phyloP scores from a whole-genome alignment of 1,140 invertebrate species.

The Conus betulinus region DNA sequence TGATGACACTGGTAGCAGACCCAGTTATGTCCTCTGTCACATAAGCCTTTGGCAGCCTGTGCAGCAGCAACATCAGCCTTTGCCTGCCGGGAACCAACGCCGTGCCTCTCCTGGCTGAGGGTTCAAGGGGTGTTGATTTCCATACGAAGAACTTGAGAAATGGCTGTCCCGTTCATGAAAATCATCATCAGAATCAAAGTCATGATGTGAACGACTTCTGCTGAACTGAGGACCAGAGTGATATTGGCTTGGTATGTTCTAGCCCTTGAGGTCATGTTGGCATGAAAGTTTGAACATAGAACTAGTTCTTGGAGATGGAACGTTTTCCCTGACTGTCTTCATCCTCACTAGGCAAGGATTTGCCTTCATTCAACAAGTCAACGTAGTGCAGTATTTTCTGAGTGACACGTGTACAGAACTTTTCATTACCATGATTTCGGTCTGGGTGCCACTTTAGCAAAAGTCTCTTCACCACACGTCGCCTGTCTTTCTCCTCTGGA shows the following conservation, averaged over 20 bases:
- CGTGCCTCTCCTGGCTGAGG: conserved; percentile 46
- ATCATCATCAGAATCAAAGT: not conserved
- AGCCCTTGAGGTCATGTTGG: conserved; percentile 17
- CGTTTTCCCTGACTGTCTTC: conserved; percentile 22
- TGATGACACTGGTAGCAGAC: conserved; percentile 62
- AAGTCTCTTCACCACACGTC: conserved; percentile 64
- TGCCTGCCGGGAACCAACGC: conserved; percentile 58
- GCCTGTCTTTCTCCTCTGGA: conserved; percentile 55
- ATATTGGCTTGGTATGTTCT: not conserved
- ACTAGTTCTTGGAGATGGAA: not conserved
- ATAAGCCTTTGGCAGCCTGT: conserved; percentile 13
- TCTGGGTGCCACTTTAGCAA: conserved; percentile 73
- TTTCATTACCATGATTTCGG: conserved; percentile 66
- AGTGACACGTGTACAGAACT: conserved; percentile 59
- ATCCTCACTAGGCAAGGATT: conserved; percentile 37
- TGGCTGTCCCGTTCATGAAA: too few species aligned
- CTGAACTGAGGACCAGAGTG: not conserved
- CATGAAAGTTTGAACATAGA: conserved; percentile 9
- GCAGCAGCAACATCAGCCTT: conserved; percentile 52
- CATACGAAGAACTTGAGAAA: not conserved
- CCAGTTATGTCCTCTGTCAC: conserved; percentile 50
- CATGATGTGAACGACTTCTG: not conserved
- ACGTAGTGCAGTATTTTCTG: conserved; percentile 55
- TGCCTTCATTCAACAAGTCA: conserved; percentile 50
- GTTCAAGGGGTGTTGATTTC: not conserved